Evolutionary conservation across 2,888 invertebrate genomes (phyloP), one percentile per base, ranked within the genome.

Genomic region (Barypeithes pellucidus): DNA sequence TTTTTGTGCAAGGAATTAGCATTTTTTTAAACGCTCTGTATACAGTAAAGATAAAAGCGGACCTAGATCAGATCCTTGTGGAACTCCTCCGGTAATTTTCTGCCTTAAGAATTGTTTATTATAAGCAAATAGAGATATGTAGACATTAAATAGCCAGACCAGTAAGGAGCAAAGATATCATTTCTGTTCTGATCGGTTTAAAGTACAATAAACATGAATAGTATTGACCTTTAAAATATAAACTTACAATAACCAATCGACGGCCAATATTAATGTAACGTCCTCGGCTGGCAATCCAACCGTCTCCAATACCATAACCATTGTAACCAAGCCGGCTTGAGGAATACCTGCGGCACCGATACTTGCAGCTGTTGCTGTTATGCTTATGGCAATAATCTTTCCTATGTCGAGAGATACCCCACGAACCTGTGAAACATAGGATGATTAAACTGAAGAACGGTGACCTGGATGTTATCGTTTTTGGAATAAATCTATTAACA

Each of bases 301-400:
- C 0, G 91, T 91, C 78, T 91, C 91, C 78, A 92, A 84, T 0
- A 92, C 92, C 91, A 92, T 92, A 14, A 92, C 92, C 91, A 93
- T 92, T 63, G 93, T 93, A n/a, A 93, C 92, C 73, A 93, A 85
- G 43, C 93, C 93, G 52, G 93, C 93, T 83, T 93, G 93, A 0
- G 93, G 93, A 69, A 94, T 94, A 39, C 94, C 93, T 16, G 94
- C 94, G 7, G 94, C 94, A 12, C 94, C 94, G 73, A 94, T 93
- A 80, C 92, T 92, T 0, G 94, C 94, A 52, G 93, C 91, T 0
- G 94, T 94, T 2, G 94, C 93, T 8, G 94, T 94, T 72, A 94
- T 90, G 83, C 93, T 93, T 78, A 94, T 90, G 14, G 94, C 93
- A 33, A 93, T 87, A 66, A 94, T 88, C 80, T 91, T 89, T 0